phyloP scores from a whole-genome alignment of 2,113 vertebrate species.

The Passer montanus region DNA sequence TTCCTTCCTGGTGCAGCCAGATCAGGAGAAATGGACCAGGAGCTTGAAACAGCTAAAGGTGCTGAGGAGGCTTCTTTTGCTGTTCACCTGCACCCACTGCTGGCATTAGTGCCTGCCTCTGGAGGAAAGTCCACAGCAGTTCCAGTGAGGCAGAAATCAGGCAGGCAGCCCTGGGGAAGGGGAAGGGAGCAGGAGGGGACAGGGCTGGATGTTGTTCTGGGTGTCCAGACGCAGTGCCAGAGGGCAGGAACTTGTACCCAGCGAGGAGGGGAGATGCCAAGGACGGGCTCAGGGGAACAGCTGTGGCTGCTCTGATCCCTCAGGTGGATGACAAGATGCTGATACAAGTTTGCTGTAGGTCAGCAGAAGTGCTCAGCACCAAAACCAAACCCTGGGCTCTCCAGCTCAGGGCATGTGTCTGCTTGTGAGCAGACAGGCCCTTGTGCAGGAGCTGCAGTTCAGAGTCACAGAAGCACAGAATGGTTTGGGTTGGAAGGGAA shows the following conservation, averaged over 20 bases:
- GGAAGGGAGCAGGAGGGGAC: background rate
- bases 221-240: background rate
- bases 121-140: background rate
- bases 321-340: background rate
- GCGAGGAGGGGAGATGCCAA: background rate
- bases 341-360: background rate
- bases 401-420: background rate
- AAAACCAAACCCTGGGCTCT: background rate
- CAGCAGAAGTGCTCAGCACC: background rate
- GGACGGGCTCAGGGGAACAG: constrained; percentile 21
- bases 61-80: background rate
- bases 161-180: background rate
- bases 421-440: background rate
- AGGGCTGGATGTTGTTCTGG: background rate
- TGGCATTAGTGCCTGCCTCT: background rate
- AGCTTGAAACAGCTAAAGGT: background rate
- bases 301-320: constrained; percentile 7
- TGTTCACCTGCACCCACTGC: background rate
- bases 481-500: background rate
- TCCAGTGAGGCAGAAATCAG: background rate
- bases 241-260: background rate
- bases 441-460: background rate
- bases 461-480: background rate
- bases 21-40: background rate
- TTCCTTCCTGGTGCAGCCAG: background rate